These are phyloP conservation scores for Dryadula phaetusa DNA, from an alignment of 2,888 invertebrate species.

Conservation along the genomic window DNA sequence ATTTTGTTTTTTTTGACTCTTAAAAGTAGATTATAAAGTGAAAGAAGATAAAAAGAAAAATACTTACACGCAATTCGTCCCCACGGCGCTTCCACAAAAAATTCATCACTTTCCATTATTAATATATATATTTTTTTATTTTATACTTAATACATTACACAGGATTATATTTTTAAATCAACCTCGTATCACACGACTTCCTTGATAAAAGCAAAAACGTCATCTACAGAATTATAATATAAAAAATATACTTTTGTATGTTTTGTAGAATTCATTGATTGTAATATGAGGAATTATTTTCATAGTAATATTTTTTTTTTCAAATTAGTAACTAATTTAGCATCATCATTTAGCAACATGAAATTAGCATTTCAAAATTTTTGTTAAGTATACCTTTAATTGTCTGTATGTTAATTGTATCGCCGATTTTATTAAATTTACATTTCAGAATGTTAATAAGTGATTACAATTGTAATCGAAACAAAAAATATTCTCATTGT, in stretches of 20 bases:
- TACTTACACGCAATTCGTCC: slow-evolving; percentile 71
- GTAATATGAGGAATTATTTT: no score
- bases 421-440: neutral
- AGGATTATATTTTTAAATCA: neutral
- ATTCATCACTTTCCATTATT: slow-evolving; percentile 56
- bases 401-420: neutral
- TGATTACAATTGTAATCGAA: neutral
- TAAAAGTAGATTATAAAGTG: slow-evolving; percentile 22
- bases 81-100: slow-evolving; percentile 76
- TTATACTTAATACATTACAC: neutral
- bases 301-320: no score
- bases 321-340: neutral
- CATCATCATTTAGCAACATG: neutral
- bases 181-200: neutral
- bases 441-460: neutral
- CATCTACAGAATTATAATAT: no score
- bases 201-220: neutral
- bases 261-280: no score
- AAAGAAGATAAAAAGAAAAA: neutral
- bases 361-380: neutral
- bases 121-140: neutral
- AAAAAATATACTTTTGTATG: no score
- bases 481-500: no score
- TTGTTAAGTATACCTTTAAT: neutral
- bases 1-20: neutral